Conservation (phyloP, 1,140 invertebrate genomes). For the Drosophila athabasca region DNA sequence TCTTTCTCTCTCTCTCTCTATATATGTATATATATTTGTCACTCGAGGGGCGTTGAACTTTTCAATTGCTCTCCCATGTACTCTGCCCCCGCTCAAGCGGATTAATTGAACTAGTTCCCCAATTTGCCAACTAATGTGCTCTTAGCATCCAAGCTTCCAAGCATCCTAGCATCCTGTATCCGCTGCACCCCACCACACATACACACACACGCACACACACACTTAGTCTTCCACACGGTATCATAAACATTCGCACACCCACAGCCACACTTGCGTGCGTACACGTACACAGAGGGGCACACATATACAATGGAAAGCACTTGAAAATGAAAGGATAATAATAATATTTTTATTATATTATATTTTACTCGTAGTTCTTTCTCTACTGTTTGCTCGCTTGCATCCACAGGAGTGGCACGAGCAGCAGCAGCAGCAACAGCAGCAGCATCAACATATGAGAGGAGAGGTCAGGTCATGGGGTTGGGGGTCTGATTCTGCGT, state of each 20-base stretch:
- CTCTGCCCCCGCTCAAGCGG: constrained; percentile 19
- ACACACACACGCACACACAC: too few species aligned
- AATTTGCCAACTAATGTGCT: constrained; percentile 52
- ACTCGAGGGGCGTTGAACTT: constrained; percentile 13
- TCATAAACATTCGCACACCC: constrained; percentile 33
- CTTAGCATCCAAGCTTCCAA: not conserved
- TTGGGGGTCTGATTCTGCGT: too few species aligned
- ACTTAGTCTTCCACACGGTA: constrained; percentile 15
- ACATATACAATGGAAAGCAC: constrained; percentile 52
- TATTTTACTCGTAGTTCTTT: constrained; percentile 22
- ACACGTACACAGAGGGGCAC: not conserved
- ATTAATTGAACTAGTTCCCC: constrained; percentile 53
- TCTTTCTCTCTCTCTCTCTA: too few species aligned
- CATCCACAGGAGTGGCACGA: constrained; percentile 5
- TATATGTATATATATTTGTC: not conserved
- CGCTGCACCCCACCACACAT: not conserved
- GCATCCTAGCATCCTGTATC: constrained; percentile 7
- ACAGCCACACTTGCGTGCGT: constrained; percentile 8
- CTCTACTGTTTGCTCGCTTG: not conserved
- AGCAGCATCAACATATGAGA: constrained; percentile 14
- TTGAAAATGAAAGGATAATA: constrained; percentile 67
- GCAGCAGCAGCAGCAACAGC: constrained; percentile 25
- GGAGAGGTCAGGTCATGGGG: constrained; percentile 6
- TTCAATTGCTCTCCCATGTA: constrained; percentile 23
- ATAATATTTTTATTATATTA: constrained; percentile 59